A percentile compares a stretch with the other conserved stretches of the same genome.
These are phyloP conservation scores for Caenorhabditis doughertyi DNA, from an alignment of 2,888 invertebrate genomes.

Conservation along the genomic window DNA sequence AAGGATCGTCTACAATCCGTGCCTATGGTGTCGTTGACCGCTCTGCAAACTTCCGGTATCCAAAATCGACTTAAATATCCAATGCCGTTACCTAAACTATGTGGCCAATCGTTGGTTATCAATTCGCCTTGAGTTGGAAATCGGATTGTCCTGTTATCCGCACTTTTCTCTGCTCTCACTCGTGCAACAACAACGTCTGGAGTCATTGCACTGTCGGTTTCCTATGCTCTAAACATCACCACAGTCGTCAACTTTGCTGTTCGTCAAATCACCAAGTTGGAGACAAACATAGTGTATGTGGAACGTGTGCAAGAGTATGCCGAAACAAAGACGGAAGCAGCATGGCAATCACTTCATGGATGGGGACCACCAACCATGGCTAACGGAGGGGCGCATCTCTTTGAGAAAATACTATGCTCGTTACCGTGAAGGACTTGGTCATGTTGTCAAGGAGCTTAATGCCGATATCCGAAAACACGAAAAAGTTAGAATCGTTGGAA, in stretches of 20 bases:
- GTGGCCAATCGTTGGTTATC: conserved; percentile 89
- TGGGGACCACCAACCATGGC: conserved; percentile 89
- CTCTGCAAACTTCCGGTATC: conserved; percentile 78
- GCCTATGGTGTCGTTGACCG: conserved; percentile 78
- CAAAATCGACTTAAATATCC: conserved; percentile 81
- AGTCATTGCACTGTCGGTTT: conserved; percentile 85
- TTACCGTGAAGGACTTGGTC: conserved; percentile 88
- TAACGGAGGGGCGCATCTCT: conserved; percentile 89
- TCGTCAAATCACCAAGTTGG: conserved; percentile 96
- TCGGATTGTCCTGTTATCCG: conserved; percentile 94
- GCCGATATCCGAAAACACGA: conserved; percentile 85
- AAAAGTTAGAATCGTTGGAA: conserved; percentile 85
- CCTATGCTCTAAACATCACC: conserved; percentile 87
- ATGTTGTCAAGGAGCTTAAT: conserved; percentile 85
- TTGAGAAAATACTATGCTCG: conserved; percentile 90
- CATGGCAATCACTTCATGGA: conserved; percentile 84
- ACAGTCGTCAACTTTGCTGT: conserved; percentile 97
- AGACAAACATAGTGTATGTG: conserved; percentile 97
- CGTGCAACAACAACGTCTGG: conserved; percentile 85
- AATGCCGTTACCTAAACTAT: conserved; percentile 81
- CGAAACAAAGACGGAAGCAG: conserved; percentile 78
- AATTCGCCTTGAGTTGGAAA: conserved; percentile 95
- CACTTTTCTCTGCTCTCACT: conserved; percentile 90
- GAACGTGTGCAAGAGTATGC: conserved; percentile 87
- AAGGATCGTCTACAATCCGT: conserved; percentile 81